phyloP scores from a whole-genome alignment of 2,888 invertebrate genomes.

The Microplitis deprimator region DNA sequence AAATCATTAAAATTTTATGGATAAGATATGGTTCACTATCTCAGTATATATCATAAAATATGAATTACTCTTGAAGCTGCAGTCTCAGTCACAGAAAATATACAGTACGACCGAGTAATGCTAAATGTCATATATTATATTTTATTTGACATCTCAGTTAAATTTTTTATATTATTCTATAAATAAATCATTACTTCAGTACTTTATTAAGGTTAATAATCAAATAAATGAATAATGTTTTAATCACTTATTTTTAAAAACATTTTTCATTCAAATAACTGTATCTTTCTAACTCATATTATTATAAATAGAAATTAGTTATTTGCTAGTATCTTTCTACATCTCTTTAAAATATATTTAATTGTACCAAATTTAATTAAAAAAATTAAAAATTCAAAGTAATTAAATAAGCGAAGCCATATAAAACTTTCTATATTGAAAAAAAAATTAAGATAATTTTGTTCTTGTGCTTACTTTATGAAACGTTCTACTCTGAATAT shows the following conservation, averaged over 20 bases:
- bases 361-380: no score
- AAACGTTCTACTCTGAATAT: not conserved
- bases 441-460: no score
- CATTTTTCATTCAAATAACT: no score
- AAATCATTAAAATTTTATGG: slow-evolving; percentile 40
- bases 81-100: not conserved
- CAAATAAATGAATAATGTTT: not conserved
- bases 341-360: no score
- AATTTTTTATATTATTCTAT: not conserved
- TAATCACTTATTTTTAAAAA: not conserved
- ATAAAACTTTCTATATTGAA: no score
- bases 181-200: not conserved
- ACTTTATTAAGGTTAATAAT: not conserved
- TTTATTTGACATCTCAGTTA: slow-evolving; percentile 4
- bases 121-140: slow-evolving; percentile 6
- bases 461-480: no score
- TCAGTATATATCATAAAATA: not conserved
- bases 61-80: not conserved
- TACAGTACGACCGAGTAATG: slow-evolving; percentile 3
- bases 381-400: no score
- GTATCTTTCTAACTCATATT: no score
- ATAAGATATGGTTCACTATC: slow-evolving; percentile 3
- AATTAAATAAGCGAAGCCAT: no score
- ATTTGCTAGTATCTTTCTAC: no score
- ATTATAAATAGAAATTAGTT: no score